Percentiles rank a stretch among this genome's conserved stretches.
These are phyloP conservation scores for Podabrus alpinus DNA, from an alignment of 2,888 invertebrate species.

Conservation along the genomic window DNA sequence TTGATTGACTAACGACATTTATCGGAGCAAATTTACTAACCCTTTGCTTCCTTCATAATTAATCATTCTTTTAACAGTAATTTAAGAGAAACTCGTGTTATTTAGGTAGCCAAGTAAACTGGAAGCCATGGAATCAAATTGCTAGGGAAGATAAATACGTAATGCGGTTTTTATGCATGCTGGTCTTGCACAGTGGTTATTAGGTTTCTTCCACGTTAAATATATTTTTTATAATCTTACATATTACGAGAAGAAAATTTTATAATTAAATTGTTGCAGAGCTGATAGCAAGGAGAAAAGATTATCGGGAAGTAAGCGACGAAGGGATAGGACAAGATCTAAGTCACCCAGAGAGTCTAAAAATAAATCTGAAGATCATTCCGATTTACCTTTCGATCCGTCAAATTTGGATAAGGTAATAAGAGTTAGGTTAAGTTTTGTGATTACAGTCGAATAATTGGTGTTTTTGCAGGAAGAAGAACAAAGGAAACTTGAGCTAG, in stretches of 20 bases:
- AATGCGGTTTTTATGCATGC: neutral
- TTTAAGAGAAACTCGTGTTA: neutral
- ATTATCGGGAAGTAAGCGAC: conserved; percentile 61
- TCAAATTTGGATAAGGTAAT: conserved; percentile 74
- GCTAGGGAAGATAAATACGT: neutral
- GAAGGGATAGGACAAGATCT: conserved; percentile 49
- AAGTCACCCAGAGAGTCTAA: conserved; percentile 49
- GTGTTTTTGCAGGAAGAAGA: conserved; percentile 73
- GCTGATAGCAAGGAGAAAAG: conserved; percentile 68
- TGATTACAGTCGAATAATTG: neutral
- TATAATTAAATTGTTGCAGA: conserved; percentile 51
- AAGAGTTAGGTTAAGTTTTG: neutral
- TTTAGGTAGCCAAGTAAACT: neutral
- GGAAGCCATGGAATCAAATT: neutral
- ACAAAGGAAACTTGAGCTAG: conserved; percentile 85
- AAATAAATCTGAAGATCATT: conserved; percentile 60
- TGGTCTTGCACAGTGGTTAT: neutral
- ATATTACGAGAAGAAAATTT: neutral
- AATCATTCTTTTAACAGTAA: conserved; percentile 17
- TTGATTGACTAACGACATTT: too few relatives aligned
- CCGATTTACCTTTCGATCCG: conserved; percentile 70
- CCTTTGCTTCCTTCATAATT: neutral
- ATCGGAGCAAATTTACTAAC: too few relatives aligned
- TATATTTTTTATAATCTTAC: neutral
- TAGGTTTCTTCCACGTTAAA: neutral